Percentiles rank a stretch among this genome's conserved stretches.
These are phyloP conservation scores for Sinocyclocheilus anophthalmus DNA, from an alignment of 2,113 vertebrate species.

Conservation along the genomic window DNA sequence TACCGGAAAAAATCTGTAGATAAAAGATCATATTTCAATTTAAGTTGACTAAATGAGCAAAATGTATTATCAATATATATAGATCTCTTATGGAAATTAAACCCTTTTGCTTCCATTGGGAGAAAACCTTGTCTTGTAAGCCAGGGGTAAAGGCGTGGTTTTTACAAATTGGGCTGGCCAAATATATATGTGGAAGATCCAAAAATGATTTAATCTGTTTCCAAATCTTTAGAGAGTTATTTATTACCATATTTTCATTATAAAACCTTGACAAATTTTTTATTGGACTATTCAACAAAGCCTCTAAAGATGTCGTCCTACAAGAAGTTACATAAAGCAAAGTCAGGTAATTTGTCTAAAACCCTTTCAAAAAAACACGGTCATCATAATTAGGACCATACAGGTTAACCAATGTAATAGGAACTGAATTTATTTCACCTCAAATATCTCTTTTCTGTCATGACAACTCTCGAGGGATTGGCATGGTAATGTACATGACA, in stretches of 20 bases:
- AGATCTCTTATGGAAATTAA: background rate
- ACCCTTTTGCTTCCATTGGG: background rate
- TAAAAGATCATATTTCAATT: background rate
- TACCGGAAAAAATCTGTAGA: too few relatives aligned
- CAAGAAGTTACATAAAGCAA: background rate
- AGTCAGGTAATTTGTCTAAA: background rate
- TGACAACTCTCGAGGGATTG: too few relatives aligned
- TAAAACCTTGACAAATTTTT: background rate
- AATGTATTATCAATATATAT: background rate
- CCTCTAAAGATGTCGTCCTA: background rate
- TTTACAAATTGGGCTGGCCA: background rate
- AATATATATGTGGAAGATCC: background rate
- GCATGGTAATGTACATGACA: too few relatives aligned
- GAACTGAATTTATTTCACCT: background rate
- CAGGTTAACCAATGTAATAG: background rate
- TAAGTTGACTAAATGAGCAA: too few relatives aligned
- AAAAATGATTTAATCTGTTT: background rate
- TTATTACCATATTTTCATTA: background rate
- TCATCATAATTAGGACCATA: constrained; percentile 8
- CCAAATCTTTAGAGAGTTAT: background rate
- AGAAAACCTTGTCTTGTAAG: background rate
- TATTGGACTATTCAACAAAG: background rate
- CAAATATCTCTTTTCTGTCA: background rate
- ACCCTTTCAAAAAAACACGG: background rate
- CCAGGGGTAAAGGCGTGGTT: background rate